Conservation (phyloP, 2,797 vertebrate genomes). For the Anniella stebbinsi region DNA sequence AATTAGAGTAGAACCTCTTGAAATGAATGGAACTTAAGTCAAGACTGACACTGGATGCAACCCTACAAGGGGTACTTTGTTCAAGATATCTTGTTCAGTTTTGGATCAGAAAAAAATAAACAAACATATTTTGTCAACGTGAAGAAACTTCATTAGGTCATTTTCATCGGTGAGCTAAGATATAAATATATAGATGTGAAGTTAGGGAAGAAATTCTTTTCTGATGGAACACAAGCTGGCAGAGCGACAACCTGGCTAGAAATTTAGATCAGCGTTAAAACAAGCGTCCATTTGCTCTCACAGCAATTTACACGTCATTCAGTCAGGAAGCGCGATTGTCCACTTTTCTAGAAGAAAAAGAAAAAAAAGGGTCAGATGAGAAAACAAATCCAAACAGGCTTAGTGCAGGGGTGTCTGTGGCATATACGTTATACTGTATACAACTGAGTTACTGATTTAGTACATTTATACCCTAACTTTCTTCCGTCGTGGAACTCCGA, state of each 20-base stretch:
- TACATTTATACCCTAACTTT: background rate
- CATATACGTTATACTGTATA: background rate
- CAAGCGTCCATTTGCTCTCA: conserved; percentile 29
- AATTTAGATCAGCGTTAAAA: background rate
- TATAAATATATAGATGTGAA: conserved; percentile 39
- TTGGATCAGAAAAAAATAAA: background rate
- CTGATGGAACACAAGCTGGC: background rate
- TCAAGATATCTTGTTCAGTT: background rate
- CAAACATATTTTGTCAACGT: conserved; percentile 40
- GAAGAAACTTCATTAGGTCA: conserved; percentile 53
- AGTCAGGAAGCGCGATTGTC: conserved; percentile 33
- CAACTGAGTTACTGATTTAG: background rate
- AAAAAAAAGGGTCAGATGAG: conserved; percentile 28
- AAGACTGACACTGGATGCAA: no score
- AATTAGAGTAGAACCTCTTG: no score
- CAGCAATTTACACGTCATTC: conserved; percentile 37
- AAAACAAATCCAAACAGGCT: background rate
- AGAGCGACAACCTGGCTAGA: background rate
- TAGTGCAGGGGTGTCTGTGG: background rate
- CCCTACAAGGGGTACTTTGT: background rate
- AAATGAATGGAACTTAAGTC: no score
- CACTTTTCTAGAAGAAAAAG: conserved; percentile 52
- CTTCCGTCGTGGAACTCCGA: background rate
- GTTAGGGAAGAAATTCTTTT: conserved; percentile 28
- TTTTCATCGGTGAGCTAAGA: conserved; percentile 44